Percentiles rank a stretch among this genome's conserved stretches.
Conservation (phyloP, 2,888 invertebrate species). For the Netelia virgata region DNA sequence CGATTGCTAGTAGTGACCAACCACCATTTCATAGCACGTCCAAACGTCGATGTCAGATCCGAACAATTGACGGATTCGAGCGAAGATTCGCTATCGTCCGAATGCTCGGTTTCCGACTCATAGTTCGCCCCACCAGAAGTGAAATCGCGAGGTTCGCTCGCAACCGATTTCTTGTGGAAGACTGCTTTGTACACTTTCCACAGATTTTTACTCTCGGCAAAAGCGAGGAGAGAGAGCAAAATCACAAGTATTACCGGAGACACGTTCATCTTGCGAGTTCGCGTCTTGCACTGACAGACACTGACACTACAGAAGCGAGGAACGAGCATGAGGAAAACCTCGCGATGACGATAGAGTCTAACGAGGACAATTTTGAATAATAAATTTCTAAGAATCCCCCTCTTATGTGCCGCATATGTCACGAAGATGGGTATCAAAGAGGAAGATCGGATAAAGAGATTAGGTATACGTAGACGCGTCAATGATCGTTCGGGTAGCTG, state of each 20-base stretch:
- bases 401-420: not conserved
- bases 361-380: not conserved
- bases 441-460: not conserved
- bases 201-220: conserved; percentile 11
- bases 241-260: not conserved
- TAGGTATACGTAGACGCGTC: not conserved
- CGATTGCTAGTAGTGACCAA: conserved; percentile 7
- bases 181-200: not conserved
- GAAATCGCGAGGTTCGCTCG: not conserved
- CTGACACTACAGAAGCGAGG: not conserved
- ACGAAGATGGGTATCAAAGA: not conserved
- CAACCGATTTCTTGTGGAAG: not conserved
- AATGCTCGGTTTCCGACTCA: not conserved
- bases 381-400: no score
- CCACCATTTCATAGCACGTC: conserved; percentile 45
- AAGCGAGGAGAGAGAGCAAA: not conserved
- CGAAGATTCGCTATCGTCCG: not conserved
- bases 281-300: not conserved
- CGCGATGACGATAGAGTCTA: not conserved
- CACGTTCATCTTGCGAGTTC: conserved; percentile 15
- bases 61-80: conserved; percentile 40
- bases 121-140: not conserved
- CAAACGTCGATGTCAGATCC: conserved; percentile 30
- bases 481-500: not conserved
- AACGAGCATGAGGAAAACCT: not conserved